A percentile compares a stretch with the other conserved stretches of the same genome.
Conservation (phyloP, 92 coral and sea anemone genomes). For the Anthopleura xanthogrammica region DNA sequence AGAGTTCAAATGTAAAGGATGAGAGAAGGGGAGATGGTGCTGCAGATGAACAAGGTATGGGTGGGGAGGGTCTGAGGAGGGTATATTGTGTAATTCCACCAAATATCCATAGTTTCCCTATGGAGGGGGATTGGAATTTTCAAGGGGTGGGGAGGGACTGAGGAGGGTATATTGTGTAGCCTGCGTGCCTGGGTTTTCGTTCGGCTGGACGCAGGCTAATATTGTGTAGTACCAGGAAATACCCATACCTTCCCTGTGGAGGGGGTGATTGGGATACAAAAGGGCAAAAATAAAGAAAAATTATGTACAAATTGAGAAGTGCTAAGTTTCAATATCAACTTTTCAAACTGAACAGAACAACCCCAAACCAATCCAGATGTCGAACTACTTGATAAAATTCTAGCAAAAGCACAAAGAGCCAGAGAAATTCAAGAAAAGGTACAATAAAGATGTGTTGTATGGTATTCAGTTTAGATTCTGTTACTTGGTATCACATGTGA, state of each 20-base stretch:
- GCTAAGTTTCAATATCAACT: not conserved
- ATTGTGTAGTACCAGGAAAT: not conserved
- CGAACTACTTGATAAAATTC: slow-evolving; percentile 69
- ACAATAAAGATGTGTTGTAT: not conserved
- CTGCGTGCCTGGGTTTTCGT: too few species aligned
- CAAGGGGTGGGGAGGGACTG: too few species aligned
- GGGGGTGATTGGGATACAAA: not conserved
- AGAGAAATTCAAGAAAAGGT: slow-evolving; percentile 88
- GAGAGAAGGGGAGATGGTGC: not conserved
- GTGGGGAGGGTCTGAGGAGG: too few species aligned
- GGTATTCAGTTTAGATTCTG: too few species aligned
- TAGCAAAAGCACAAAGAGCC: slow-evolving; percentile 86
- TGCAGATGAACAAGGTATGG: not conserved
- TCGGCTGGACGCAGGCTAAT: too few species aligned
- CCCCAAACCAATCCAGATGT: slow-evolving; percentile 61
- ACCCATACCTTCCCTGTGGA: not conserved
- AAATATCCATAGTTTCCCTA: too few species aligned
- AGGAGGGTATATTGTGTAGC: too few species aligned
- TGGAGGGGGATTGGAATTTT: too few species aligned
- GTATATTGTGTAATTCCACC: too few species aligned
- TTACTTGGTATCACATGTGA: too few species aligned
- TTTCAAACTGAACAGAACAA: not conserved
- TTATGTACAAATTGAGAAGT: not conserved
- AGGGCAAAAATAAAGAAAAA: too few species aligned
- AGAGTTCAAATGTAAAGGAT: not conserved